Evolutionary conservation across 2,113 vertebrate genomes (phyloP).

Genomic region (Osmerus mordax): DNA sequence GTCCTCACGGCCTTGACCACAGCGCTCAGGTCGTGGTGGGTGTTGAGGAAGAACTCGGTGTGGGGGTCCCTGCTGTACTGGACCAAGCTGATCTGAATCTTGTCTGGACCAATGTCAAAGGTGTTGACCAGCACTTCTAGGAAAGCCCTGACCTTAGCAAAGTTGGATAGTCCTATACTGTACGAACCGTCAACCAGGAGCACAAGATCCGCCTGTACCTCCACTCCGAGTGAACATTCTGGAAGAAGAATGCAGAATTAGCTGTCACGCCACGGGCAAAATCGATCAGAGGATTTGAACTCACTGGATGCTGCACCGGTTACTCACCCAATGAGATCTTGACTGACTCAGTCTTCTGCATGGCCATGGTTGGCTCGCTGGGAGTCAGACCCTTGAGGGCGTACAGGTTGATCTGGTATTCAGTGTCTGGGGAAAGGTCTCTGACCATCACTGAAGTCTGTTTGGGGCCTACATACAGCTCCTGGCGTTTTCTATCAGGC

Average conservation of each 20-base stretch:
- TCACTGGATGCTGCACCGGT: neutral
- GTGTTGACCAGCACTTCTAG: constrained; percentile 91
- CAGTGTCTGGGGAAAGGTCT: constrained; percentile 85
- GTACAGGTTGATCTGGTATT: constrained; percentile 87
- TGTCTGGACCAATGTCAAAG: constrained; percentile 87
- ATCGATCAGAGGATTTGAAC: neutral
- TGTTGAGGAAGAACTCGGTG: constrained; percentile 92
- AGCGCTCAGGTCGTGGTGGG: constrained; percentile 78
- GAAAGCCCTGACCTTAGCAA: constrained; percentile 95
- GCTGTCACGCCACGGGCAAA: neutral
- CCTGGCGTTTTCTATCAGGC: constrained; percentile 76
- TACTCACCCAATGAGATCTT: constrained; percentile 87
- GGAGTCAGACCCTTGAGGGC: constrained; percentile 83
- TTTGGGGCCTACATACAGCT: constrained; percentile 77
- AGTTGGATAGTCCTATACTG: constrained; percentile 94
- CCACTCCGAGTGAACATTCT: constrained; percentile 94
- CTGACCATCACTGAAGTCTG: constrained; percentile 79
- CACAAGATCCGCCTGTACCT: constrained; percentile 94
- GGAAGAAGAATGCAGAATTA: constrained; percentile 38
- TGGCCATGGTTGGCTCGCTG: constrained; percentile 78
- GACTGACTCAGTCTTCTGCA: constrained; percentile 87
- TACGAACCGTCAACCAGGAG: constrained; percentile 97
- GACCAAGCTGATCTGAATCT: constrained; percentile 95
- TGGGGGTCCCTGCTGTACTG: constrained; percentile 95
- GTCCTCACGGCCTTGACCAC: constrained; percentile 87